Conservation (phyloP, 2,113 vertebrate species). For the Pan troglodytes region DNA sequence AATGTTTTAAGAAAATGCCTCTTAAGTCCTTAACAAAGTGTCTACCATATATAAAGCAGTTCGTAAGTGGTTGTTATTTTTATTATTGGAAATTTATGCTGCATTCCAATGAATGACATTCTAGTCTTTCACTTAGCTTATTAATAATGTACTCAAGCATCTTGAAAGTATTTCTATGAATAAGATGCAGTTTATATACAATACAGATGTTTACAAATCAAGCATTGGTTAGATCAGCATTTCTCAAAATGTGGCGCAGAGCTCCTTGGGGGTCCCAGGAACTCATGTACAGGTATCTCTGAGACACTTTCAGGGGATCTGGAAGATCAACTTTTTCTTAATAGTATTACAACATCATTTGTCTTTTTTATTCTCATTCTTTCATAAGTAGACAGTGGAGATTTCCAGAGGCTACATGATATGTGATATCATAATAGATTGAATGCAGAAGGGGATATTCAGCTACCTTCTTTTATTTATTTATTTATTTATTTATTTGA, state of each 20-base stretch:
- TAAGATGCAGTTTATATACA: neutral
- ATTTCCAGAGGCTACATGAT: neutral
- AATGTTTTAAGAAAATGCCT: neutral
- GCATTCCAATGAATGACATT: neutral
- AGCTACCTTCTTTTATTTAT: neutral
- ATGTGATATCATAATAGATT: neutral
- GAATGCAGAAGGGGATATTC: neutral
- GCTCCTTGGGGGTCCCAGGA: neutral
- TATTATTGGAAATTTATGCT: conserved; percentile 42
- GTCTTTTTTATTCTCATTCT: neutral
- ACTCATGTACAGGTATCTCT: neutral
- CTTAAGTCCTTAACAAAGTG: neutral
- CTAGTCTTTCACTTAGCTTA: neutral
- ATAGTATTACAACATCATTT: neutral
- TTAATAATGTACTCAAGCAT: neutral
- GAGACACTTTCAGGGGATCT: neutral
- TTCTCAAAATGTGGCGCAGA: neutral
- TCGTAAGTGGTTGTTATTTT: neutral
- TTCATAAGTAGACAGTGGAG: neutral
- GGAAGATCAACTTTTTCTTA: neutral
- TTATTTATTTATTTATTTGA: too few relatives aligned
- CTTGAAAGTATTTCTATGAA: neutral
- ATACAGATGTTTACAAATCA: neutral
- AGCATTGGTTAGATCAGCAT: neutral
- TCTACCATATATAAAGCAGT: neutral